Base-by-base conservation (phyloP, 2,797 vertebrate genomes). In the Astyanax mexicanus region DNA sequence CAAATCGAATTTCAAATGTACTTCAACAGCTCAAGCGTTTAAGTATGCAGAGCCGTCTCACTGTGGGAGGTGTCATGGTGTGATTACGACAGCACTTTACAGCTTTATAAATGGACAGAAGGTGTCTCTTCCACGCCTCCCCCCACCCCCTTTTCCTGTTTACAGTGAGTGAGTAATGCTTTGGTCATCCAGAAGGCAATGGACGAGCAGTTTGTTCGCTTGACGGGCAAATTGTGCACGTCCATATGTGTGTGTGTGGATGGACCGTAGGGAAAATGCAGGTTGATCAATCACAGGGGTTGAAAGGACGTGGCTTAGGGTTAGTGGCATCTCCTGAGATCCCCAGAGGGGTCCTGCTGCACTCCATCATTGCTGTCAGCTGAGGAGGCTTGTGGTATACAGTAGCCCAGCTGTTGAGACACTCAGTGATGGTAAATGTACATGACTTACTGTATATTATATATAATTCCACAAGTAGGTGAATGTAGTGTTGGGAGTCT, bases 221-320 rank as follows among this genome's bases (percentile, higher is more conserved):
- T 80, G 75, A 84, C 45, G 82, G 85, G 86, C 78, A 69, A 29
- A 62, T 27, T 74, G 42, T 44, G 47, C 17, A 6, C 75, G 35
- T 40, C 47, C n/a, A 7, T 75, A 17, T 49, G 51, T n/a, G 37
- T 32, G 19, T 62, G 49, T 23, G 68, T 55, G 68, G 52, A 77
- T 64, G 35, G 79, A 86, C 87, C 88, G 81, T 79, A 72, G 27
- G 44, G 83, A 85, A 81, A 80, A 65, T 1, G 47, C 23, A 65
- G 74, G 45, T 74, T 78, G 82, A 93, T 94, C 91, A 90, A 89
- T 93, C 90, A 90, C 60, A 0, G 1, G 80, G 84, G 90, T 83
- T 88, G 89, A 87, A 89, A 88, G 81, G 47, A 66, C 52, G 13
- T 68, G 78, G 81, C 58, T 75, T 72, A 81, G 77, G 81, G 81